Evolutionary conservation across 2,797 vertebrate species (phyloP).

Genomic region (Etheostoma nigrum): DNA sequence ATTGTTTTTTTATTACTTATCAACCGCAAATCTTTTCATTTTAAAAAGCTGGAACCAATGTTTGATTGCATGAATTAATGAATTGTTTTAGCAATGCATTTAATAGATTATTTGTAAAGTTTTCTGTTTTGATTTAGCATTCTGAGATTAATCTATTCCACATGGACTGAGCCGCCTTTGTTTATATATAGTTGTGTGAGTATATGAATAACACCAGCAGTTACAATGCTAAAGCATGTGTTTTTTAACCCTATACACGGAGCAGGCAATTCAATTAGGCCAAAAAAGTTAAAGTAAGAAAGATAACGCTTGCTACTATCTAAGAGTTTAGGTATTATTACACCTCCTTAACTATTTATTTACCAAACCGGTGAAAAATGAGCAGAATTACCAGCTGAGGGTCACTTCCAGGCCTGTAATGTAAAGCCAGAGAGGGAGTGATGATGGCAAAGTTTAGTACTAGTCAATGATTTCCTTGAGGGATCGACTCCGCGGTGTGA

Average conservation of each 20-base stretch:
- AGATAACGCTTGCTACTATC: conserved; percentile 36
- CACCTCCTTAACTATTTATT: conserved; percentile 53
- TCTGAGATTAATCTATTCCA: conserved; percentile 44
- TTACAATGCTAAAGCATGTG: conserved; percentile 25
- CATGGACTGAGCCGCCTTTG: conserved; percentile 41
- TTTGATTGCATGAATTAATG: not conserved
- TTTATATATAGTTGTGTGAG: conserved; percentile 50
- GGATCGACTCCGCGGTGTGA: conserved; percentile 52
- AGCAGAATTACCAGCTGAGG: conserved; percentile 53
- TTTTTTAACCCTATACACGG: conserved; percentile 19
- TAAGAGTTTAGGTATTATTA: conserved; percentile 47
- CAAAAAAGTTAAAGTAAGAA: conserved; percentile 28
- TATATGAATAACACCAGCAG: conserved; percentile 52
- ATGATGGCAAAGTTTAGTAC: conserved; percentile 68
- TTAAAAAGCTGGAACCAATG: not conserved
- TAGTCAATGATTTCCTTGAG: conserved; percentile 74
- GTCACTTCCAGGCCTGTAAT: conserved; percentile 51
- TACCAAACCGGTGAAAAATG: conserved; percentile 50
- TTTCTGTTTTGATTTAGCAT: conserved; percentile 36
- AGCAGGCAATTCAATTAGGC: conserved; percentile 14
- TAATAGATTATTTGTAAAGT: conserved; percentile 24
- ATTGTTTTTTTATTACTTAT: not conserved
- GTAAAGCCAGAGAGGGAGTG: conserved; percentile 57
- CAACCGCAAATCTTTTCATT: not conserved
- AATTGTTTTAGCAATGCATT: conserved; percentile 15